Evolutionary conservation across 2,113 vertebrate species (phyloP), one percentile per base, ranked within the genome.

Genomic region (Etheostoma spectabile): DNA sequence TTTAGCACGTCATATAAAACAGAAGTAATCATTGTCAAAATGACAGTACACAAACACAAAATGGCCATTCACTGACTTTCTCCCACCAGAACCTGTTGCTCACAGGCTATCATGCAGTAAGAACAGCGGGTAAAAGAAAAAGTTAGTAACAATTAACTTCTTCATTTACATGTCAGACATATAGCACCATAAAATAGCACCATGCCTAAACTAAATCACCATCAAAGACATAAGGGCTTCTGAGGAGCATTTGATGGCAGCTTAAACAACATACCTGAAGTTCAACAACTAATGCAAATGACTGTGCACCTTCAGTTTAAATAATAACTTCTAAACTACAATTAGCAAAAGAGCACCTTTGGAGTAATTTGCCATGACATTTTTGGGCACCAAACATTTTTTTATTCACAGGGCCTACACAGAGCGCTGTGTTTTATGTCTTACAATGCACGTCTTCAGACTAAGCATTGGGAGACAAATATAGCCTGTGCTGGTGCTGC

Each of bases 401-500:
- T 38, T 76, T 79, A 57, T 80, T 82, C 72, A 49, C 63, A 10
- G 59, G 74, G 85, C 79, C 70, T 52, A 82, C 81, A 89, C 83
- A 86, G 88, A 77, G 74, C 12, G 7, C 63, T 48, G 45, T 56
- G 70, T 82, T 83, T 85, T 18, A 77, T 60, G 77, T 84, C 63
- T 63, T 52, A 63, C 70, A 86, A 68, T 4, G 22, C 48, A 35
- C 24, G 10, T 53, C 62, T 79, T 88, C 59, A 86, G 84, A 92
- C 84, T 85, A 87, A 89, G 89, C 70, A 83, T 5, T 24, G 68
- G 55, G 68, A 86, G 88, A 91, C 81, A 93, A 91, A 95, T 91
- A 93, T 93, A 95, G 90, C 86, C 76, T 57, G 46, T 42, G 64
- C 82, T 68, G 64, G 71, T 70, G 75, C 79, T 84, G 89, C 88